A percentile compares a stretch with the other conserved stretches of the same genome.
Conservation (phyloP, 2,113 vertebrate species). For the Nothoprocta perdicaria region DNA sequence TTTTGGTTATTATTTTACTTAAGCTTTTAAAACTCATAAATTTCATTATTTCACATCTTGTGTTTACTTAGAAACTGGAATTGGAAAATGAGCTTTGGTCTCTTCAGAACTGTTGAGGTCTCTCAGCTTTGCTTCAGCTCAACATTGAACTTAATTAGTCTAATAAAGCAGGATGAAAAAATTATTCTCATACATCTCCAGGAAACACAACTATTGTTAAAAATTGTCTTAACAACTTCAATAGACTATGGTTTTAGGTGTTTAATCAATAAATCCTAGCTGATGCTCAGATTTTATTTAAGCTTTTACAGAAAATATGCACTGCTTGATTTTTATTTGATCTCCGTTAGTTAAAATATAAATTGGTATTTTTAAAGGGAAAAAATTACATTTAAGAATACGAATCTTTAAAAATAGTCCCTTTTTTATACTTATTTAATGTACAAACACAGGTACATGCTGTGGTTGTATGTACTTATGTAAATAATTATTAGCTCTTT, state of each 20-base stretch:
- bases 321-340: not conserved
- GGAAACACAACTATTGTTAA: not conserved
- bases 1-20: not conserved
- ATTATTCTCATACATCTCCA: not conserved
- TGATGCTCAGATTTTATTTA: not conserved
- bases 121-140: not conserved
- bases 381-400: not conserved
- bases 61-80: constrained; percentile 2
- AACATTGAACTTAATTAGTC: not conserved
- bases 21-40: not conserved
- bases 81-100: not conserved
- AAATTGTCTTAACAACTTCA: not conserved
- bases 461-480: rapidly evolving
- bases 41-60: not conserved
- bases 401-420: not conserved
- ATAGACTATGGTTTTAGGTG: not conserved
- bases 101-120: not conserved
- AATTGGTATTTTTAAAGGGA: not conserved
- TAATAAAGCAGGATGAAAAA: not conserved
- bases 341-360: not conserved
- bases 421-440: not conserved
- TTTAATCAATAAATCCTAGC: not conserved
- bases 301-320: not conserved
- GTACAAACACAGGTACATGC: rapidly evolving
- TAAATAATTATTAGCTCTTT: not conserved